Evolutionary conservation across 1,140 invertebrate genomes (phyloP).

Genomic region (Bombus confusus): DNA sequence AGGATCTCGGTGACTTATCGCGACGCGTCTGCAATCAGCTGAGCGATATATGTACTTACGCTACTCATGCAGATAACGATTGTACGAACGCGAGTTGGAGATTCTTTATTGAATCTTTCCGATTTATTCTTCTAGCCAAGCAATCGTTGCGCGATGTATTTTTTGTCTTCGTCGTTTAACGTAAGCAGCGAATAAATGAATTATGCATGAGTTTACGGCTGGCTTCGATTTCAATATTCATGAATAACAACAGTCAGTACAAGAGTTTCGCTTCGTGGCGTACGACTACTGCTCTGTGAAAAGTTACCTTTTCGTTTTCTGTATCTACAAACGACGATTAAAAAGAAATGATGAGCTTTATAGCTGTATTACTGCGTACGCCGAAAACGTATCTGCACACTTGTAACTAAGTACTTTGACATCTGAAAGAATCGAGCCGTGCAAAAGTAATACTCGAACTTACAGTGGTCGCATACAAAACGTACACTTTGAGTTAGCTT

Average conservation of each 20-base stretch:
- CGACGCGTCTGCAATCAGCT: slow-evolving; percentile 3
- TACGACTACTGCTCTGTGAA: background rate
- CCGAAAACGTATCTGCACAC: no score
- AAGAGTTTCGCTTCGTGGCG: background rate
- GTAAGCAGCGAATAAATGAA: background rate
- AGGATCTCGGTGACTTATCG: slow-evolving; percentile 31
- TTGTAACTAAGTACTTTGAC: no score
- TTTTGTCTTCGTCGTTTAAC: background rate
- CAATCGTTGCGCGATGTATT: background rate
- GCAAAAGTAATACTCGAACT: no score
- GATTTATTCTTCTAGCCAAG: background rate
- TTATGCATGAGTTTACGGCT: background rate
- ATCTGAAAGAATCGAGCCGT: no score
- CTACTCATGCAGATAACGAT: background rate
- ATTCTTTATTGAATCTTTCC: background rate
- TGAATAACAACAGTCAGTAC: background rate
- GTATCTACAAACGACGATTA: background rate
- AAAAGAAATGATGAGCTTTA: no score
- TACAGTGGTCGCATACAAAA: no score
- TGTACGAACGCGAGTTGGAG: background rate
- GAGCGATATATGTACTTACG: background rate
- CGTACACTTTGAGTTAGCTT: no score
- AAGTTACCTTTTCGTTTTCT: background rate
- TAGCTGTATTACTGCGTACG: no score
- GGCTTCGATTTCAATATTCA: background rate